Evolutionary conservation across 2,888 invertebrate genomes (phyloP).

Genomic region (Synergus umbraculus): DNA sequence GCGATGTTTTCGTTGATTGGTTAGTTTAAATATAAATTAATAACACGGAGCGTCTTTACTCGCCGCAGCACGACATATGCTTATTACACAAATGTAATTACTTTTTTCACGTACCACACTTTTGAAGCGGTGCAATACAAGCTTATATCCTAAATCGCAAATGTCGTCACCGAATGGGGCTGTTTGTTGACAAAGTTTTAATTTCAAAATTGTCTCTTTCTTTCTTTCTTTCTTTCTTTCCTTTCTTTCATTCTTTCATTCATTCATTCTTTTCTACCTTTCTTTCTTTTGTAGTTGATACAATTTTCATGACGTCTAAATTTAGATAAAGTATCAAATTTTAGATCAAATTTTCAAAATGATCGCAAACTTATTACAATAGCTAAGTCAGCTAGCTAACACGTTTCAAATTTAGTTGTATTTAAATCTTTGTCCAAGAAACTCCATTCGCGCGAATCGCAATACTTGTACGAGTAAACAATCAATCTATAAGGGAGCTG

Average conservation of each 20-base stretch:
- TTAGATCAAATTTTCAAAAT: neutral
- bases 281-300: neutral
- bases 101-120: constrained; percentile 72
- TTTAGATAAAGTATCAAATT: neutral
- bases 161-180: constrained; percentile 14
- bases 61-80: constrained; percentile 6
- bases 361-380: neutral
- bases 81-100: constrained; percentile 75
- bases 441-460: neutral
- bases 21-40: constrained; percentile 44
- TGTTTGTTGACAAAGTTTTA: neutral
- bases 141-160: constrained; percentile 58
- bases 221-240: no score
- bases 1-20: constrained; percentile 6
- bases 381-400: neutral
- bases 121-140: constrained; percentile 69
- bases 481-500: neutral
- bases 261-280: no score
- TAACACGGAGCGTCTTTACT: constrained; percentile 55
- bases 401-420: neutral
- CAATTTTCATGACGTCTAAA: neutral
- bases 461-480: constrained; percentile 6
- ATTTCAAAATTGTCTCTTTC: neutral
- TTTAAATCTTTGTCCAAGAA: neutral
- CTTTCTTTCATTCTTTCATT: no score